Conservation (phyloP, 2,888 invertebrate genomes). For the Sarcophaga variegata region DNA sequence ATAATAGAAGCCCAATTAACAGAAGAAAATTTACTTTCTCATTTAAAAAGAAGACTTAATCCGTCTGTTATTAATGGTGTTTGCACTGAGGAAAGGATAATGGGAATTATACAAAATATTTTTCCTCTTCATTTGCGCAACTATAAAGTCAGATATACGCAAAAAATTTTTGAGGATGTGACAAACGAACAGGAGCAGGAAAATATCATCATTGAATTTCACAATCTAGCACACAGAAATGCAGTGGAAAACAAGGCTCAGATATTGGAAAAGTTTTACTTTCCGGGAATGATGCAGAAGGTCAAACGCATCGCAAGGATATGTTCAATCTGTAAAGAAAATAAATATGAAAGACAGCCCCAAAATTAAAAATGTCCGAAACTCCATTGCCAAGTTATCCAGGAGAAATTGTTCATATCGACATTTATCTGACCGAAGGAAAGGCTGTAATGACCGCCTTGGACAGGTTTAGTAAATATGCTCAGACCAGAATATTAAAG, state of each 20-base stretch:
- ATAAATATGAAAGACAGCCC: slow-evolving; percentile 53
- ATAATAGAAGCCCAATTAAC: no score
- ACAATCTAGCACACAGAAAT: no score
- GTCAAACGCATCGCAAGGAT: no score
- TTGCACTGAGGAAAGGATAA: neutral
- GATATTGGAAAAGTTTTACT: slow-evolving; percentile 45
- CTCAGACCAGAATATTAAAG: slow-evolving; percentile 49
- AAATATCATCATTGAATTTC: slow-evolving; percentile 18
- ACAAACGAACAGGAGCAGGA: slow-evolving; percentile 42
- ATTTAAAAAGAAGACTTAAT: neutral
- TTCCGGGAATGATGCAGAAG: slow-evolving; percentile 1
- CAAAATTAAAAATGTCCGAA: neutral
- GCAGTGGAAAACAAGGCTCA: slow-evolving; percentile 60
- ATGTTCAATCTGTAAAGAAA: slow-evolving; percentile 38
- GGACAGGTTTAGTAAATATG: slow-evolving; percentile 64
- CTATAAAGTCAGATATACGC: neutral
- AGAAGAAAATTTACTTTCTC: no score
- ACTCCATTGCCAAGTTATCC: slow-evolving; percentile 64
- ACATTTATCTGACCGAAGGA: slow-evolving; percentile 28
- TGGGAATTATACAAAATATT: neutral
- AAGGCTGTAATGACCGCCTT: slow-evolving; percentile 44
- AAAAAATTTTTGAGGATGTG: slow-evolving; percentile 14
- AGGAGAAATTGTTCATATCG: slow-evolving; percentile 54
- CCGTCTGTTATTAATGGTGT: neutral
- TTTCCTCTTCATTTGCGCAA: neutral